Percentiles rank a stretch among this genome's conserved stretches.
These are phyloP conservation scores for Podarcis siculus DNA, from an alignment of 2,797 vertebrate species.

Conservation along the genomic window DNA sequence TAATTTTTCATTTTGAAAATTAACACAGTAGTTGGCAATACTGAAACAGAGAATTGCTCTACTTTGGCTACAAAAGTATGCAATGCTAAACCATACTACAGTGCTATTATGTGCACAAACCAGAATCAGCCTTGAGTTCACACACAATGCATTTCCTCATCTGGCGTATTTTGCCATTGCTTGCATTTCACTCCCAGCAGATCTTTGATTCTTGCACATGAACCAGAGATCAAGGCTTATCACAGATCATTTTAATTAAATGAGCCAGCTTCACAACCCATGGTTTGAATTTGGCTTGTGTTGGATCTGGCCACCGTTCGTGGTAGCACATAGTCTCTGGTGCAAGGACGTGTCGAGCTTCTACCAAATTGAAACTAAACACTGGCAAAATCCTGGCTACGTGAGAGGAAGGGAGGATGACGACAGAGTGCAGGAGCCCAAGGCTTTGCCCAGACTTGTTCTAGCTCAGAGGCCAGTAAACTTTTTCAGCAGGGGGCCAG, in stretches of 20 bases:
- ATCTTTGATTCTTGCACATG: not conserved
- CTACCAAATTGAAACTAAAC: not conserved
- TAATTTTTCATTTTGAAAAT: conserved; percentile 6
- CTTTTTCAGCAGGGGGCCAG: too few relatives aligned
- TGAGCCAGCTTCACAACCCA: not conserved
- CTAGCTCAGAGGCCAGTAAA: not conserved
- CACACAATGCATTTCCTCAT: not conserved
- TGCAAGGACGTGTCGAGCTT: not conserved
- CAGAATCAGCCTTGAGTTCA: not conserved
- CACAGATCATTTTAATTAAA: not conserved
- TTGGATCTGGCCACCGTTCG: not conserved
- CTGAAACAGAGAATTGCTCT: not conserved
- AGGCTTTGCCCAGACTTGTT: not conserved
- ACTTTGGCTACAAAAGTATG: not conserved
- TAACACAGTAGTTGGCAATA: not conserved
- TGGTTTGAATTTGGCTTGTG: not conserved
- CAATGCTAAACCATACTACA: not conserved
- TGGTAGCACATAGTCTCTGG: not conserved
- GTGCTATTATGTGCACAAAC: not conserved
- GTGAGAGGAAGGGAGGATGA: too few relatives aligned
- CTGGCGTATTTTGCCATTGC: not conserved
- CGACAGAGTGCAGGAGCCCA: not conserved
- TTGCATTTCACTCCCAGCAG: not conserved
- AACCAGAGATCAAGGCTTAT: not conserved
- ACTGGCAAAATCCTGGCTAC: not conserved